Conservation (phyloP, 2,888 invertebrate genomes). For the Eristalis arbustorum region DNA sequence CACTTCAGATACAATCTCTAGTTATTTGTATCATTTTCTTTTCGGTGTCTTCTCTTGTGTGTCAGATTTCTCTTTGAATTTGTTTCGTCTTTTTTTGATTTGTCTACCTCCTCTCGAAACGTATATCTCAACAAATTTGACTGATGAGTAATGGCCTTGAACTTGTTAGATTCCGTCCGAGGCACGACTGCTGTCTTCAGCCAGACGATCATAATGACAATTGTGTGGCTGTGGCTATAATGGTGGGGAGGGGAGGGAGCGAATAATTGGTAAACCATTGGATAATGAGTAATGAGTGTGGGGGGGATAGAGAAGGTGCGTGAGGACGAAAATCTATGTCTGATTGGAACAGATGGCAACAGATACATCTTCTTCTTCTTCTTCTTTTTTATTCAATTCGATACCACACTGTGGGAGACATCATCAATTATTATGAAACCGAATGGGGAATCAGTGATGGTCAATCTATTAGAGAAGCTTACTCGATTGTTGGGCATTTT, state of each 20-base stretch:
- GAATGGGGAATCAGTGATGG: slow-evolving; percentile 59
- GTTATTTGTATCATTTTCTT: slow-evolving; percentile 51
- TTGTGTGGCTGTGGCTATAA: no score
- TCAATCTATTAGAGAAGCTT: slow-evolving; percentile 54
- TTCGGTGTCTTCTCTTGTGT: slow-evolving; percentile 21
- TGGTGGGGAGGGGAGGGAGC: background rate
- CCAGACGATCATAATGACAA: no score
- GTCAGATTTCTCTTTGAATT: slow-evolving; percentile 3
- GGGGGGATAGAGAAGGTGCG: background rate
- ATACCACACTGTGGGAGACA: slow-evolving; percentile 14
- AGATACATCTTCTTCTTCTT: slow-evolving; percentile 1
- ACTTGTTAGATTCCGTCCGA: slow-evolving; percentile 57
- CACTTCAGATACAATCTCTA: slow-evolving; percentile 49
- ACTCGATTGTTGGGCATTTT: slow-evolving; percentile 39
- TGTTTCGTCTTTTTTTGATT: background rate
- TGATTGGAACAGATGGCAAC: slow-evolving; percentile 33
- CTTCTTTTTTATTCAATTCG: background rate
- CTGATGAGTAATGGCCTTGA: slow-evolving; percentile 67
- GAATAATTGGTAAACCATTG: slow-evolving; percentile 37
- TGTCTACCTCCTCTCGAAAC: slow-evolving; percentile 12
- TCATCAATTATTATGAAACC: slow-evolving; percentile 60
- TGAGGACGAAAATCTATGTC: slow-evolving; percentile 33
- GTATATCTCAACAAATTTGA: slow-evolving; percentile 39
- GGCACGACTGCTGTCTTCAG: slow-evolving; percentile 3
- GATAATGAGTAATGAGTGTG: slow-evolving; percentile 43